Base-by-base conservation (phyloP, 2,888 invertebrate genomes). In the Meliscaeva auricollis region DNA sequence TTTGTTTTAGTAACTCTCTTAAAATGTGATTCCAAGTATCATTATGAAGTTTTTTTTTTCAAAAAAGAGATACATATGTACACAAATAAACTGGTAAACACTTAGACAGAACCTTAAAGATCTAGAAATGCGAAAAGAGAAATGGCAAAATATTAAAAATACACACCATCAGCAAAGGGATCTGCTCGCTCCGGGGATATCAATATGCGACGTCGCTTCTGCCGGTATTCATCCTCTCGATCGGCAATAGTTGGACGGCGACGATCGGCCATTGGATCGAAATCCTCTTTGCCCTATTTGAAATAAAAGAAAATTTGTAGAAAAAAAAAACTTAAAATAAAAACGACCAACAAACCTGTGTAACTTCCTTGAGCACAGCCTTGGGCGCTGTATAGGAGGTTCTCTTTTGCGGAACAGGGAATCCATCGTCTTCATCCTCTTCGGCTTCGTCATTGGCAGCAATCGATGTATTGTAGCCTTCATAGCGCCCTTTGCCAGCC, bases 121-220 rank as follows among this genome's bases (percentile, higher is more conserved):
- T 68, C 58, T 68, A 77, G 15, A 52, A 46, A 68, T 30, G 26
- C 20, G 26, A 54, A 17, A 20, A 58, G 17, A 30, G 5, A 30
- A 54, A 50, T 35, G 20, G 8, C 56, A 46, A 70, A 50, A 66
- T 30, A 20, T 69, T 52, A 20, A 52, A 77, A 66, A 58, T 88
- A 94, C 95, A 93, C 94, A 98, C 98, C 98, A 94, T 98, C 98
- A 90, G 98, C 98, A 94, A 99, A 99, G 41, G 98, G 98, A 94
- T 99, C 99, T 88, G 96, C 95, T 89, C 99, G 94, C 90, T 98
- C 99, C 0, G 99, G 99, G 4, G 99, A 99, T 90, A 99, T 98
- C 87, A 96, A 96, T 94, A 97, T 96, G 92, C 96, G 94, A 82
- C 98, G 94, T 88, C 98, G 94, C 89, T 97, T 96, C 89, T 96